These are phyloP conservation scores for Triplophysa yarkandensis DNA, from an alignment of 2,797 vertebrate species.

Conservation along the genomic window DNA sequence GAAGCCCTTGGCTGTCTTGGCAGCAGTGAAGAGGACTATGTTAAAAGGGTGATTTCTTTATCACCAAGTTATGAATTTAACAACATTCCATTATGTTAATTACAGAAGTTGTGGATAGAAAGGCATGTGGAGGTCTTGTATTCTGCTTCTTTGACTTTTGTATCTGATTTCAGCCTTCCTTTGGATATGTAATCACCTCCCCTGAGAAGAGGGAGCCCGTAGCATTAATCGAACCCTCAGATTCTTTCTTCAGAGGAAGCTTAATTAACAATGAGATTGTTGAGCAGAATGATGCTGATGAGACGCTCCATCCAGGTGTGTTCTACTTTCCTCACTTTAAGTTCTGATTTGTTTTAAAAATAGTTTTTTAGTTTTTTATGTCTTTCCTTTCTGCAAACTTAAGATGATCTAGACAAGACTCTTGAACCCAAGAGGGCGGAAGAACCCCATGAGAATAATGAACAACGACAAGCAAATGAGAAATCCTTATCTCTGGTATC, in stretches of 20 bases:
- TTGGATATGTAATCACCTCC: slow-evolving; percentile 93
- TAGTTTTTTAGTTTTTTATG: not conserved
- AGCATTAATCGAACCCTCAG: slow-evolving; percentile 81
- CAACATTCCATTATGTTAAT: not conserved
- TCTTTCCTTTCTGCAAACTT: slow-evolving; percentile 25
- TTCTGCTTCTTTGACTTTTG: not conserved
- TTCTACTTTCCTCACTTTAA: not conserved
- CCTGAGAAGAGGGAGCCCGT: slow-evolving; percentile 91
- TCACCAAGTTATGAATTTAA: not conserved
- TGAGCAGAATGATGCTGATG: slow-evolving; percentile 68
- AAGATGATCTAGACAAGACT: slow-evolving; percentile 79
- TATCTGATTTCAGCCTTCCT: slow-evolving; percentile 84
- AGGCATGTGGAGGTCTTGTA: no score
- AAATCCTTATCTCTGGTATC: slow-evolving; percentile 24
- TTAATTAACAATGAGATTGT: slow-evolving; percentile 65
- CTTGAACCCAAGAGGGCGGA: slow-evolving; percentile 61
- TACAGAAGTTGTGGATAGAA: not conserved
- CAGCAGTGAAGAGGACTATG: slow-evolving; percentile 64
- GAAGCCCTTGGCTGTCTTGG: slow-evolving; percentile 94
- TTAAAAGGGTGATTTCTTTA: slow-evolving; percentile 84
- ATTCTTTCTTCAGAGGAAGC: slow-evolving; percentile 67
- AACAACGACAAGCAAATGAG: not conserved
- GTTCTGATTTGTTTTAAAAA: not conserved
- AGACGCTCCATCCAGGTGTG: slow-evolving; percentile 81
- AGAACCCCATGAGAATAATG: slow-evolving; percentile 49